Percentiles rank a stretch among this genome's conserved stretches.
These are phyloP conservation scores for Macrotis lagotis DNA, from an alignment of 2,113 vertebrate genomes.

Conservation along the genomic window DNA sequence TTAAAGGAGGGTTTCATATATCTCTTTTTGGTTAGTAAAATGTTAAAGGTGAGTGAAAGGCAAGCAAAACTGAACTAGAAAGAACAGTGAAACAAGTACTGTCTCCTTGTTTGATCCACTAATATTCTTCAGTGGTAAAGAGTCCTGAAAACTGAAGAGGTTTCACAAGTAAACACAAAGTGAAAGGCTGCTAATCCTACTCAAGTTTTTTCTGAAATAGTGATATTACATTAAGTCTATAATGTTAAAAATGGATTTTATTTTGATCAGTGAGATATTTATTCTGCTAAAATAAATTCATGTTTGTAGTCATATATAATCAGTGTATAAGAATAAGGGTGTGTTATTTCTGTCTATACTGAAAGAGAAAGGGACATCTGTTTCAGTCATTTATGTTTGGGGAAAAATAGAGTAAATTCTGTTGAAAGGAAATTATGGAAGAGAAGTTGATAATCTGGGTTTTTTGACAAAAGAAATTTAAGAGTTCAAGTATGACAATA, in stretches of 20 bases:
- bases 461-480: slow-evolving; percentile 73
- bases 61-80: slow-evolving; percentile 23
- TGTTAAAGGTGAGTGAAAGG: slow-evolving; percentile 35
- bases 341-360: slow-evolving; percentile 58
- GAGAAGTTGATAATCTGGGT: slow-evolving; percentile 72
- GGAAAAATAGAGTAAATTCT: slow-evolving; percentile 60
- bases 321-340: slow-evolving; percentile 31
- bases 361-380: slow-evolving; percentile 75
- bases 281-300: slow-evolving; percentile 70
- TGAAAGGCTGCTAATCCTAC: slow-evolving; percentile 54
- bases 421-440: slow-evolving; percentile 72
- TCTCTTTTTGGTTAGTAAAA: slow-evolving; percentile 39
- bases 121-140: slow-evolving; percentile 43
- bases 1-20: slow-evolving; percentile 34
- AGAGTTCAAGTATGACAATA: slow-evolving; percentile 69
- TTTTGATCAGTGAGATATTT: slow-evolving; percentile 73
- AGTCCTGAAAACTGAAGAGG: slow-evolving; percentile 29
- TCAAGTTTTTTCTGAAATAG: slow-evolving; percentile 55
- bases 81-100: neutral
- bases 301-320: slow-evolving; percentile 56
- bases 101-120: neutral
- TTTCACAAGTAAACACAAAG: slow-evolving; percentile 63
- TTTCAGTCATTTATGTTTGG: slow-evolving; percentile 69
- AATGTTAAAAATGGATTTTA: slow-evolving; percentile 69
- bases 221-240: slow-evolving; percentile 52